A percentile compares a stretch with the other conserved stretches of the same genome.
These are phyloP conservation scores for Aurelia coerulea DNA, from an alignment of 30 jellyfish, hydroid and myxozoan genomes.

Conservation along the genomic window DNA sequence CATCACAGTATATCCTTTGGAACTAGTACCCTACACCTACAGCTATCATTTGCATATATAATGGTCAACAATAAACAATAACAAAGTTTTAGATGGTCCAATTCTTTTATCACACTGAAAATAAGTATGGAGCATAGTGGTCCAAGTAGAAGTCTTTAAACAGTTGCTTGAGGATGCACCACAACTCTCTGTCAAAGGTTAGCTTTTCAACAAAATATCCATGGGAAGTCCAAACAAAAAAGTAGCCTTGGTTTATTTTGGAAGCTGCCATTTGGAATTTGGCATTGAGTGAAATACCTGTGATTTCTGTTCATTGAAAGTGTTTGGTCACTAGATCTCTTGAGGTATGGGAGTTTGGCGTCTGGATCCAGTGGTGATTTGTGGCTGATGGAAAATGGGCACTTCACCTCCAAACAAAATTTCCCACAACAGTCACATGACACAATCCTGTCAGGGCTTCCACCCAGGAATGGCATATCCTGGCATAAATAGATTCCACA, in stretches of 20 bases:
- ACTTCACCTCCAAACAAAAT: constrained; percentile 30
- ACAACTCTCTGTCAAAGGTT: background rate
- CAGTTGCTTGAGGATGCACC: background rate
- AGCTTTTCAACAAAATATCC: background rate
- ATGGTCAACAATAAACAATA: too few species aligned
- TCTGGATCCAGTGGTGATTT: constrained; percentile 49
- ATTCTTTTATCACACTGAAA: background rate
- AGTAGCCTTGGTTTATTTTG: constrained; percentile 16
- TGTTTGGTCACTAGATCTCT: background rate
- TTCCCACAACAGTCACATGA: constrained; percentile 34
- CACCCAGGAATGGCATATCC: constrained; percentile 28
- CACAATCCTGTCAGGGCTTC: constrained; percentile 49
- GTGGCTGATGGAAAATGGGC: constrained; percentile 42
- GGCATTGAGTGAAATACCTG: constrained; percentile 45
- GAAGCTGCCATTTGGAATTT: constrained; percentile 49
- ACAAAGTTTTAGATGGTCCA: too few species aligned
- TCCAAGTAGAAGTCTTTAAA: background rate
- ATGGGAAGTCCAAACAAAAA: constrained; percentile 29
- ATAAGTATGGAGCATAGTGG: background rate
- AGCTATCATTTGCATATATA: too few species aligned
- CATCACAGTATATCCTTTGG: too few species aligned
- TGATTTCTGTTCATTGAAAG: background rate
- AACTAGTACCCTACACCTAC: too few species aligned
- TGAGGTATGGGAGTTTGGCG: constrained; percentile 9
- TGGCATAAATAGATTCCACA: constrained; percentile 48